phyloP scores from a whole-genome alignment of 2,113 vertebrate genomes.

The Taurulus bubalis region DNA sequence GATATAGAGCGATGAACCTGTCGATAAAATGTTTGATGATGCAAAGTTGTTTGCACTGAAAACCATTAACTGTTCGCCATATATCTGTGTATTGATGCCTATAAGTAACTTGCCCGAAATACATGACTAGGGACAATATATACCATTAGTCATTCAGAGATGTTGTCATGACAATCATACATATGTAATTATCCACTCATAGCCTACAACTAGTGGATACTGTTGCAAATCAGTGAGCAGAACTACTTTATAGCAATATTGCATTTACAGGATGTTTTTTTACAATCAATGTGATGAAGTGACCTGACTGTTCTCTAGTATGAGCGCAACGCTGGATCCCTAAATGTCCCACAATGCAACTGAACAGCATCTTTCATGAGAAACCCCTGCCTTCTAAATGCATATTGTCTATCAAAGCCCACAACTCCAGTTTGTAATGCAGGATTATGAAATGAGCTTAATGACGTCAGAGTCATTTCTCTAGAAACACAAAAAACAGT shows the following conservation, averaged over 20 bases:
- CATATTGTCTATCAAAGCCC: neutral
- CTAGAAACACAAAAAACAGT: neutral
- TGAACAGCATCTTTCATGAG: neutral
- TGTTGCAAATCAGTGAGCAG: neutral
- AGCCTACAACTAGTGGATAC: neutral
- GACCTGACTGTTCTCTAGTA: neutral
- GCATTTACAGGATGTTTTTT: neutral
- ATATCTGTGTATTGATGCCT: neutral
- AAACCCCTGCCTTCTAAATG: neutral
- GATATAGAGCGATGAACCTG: constrained; percentile 4
- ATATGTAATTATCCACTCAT: neutral
- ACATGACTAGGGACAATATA: neutral
- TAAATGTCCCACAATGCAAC: constrained; percentile 2
- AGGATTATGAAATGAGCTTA: constrained; percentile 3
- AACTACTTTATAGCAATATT: neutral
- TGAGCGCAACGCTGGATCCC: neutral
- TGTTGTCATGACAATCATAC: neutral
- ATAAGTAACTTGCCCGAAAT: neutral
- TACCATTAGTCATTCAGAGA: neutral
- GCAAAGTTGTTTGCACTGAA: constrained; percentile 7
- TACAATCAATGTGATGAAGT: neutral
- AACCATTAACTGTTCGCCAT: neutral
- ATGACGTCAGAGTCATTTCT: constrained; percentile 1
- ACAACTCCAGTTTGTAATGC: neutral
- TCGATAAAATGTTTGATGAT: neutral